Conservation (phyloP, 2,888 invertebrate genomes). For the Nomada flava region DNA sequence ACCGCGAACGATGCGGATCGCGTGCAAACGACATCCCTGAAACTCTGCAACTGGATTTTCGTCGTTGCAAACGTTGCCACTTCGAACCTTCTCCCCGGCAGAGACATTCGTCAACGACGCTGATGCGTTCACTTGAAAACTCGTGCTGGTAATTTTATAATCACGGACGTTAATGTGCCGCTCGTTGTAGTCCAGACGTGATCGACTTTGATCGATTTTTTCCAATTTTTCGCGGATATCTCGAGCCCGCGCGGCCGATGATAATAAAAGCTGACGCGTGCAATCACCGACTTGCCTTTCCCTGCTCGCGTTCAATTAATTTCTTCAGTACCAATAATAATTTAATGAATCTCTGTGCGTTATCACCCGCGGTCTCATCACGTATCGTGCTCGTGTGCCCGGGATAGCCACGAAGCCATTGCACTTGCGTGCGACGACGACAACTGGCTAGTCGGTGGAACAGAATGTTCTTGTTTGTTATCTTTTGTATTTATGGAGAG, state of each 20-base stretch:
- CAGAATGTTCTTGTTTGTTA: neutral
- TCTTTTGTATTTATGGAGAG: neutral
- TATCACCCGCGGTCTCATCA: constrained; percentile 57
- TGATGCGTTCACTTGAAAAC: neutral
- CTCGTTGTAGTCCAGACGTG: neutral
- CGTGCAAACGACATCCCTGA: constrained; percentile 23
- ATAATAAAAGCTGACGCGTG: constrained; percentile 31
- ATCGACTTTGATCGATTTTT: constrained; percentile 57
- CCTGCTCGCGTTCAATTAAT: constrained; percentile 60
- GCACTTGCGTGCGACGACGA: constrained; percentile 46
- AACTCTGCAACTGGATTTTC: constrained; percentile 39
- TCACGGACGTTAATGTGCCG: neutral
- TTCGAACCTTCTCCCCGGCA: neutral
- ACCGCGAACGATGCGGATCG: constrained; percentile 2
- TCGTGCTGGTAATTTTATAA: neutral
- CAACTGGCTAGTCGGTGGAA: neutral
- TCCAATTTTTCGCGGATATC: constrained; percentile 23
- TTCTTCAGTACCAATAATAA: constrained; percentile 61
- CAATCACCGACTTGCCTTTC: constrained; percentile 37
- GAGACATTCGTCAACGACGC: too few species aligned
- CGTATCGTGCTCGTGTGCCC: constrained; percentile 50
- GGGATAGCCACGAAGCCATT: constrained; percentile 45
- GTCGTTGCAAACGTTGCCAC: constrained; percentile 7
- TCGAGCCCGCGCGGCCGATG: constrained; percentile 16
- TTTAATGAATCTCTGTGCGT: constrained; percentile 61